A percentile compares a stretch with the other conserved stretches of the same genome.
Conservation (phyloP, 1,140 invertebrate species). For the Lepidurus apus region DNA sequence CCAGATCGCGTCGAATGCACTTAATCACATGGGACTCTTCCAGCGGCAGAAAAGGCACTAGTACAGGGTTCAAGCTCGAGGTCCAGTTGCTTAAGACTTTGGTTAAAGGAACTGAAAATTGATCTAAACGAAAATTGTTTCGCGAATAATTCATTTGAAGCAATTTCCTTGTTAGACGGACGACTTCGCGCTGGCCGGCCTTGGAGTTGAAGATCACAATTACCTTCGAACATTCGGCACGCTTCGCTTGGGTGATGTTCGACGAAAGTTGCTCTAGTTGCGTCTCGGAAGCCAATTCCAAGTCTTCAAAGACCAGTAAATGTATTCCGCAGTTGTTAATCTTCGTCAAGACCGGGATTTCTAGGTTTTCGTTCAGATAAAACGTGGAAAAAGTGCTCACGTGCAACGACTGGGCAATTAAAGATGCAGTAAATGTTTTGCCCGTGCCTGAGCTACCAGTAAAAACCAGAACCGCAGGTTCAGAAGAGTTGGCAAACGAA, state of each 20-base stretch:
- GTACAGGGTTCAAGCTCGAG: background rate
- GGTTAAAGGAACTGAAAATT: background rate
- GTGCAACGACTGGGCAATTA: background rate
- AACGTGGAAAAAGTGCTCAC: background rate
- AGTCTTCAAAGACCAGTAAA: background rate
- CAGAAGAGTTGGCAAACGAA: background rate
- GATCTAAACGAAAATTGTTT: background rate
- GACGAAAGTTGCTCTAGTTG: background rate
- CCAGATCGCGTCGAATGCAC: background rate
- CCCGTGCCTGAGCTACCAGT: background rate
- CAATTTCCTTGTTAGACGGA: background rate
- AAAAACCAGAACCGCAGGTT: background rate
- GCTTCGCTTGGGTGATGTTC: background rate
- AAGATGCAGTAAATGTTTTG: background rate
- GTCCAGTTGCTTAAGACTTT: background rate
- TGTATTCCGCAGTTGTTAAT: background rate
- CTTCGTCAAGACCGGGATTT: background rate
- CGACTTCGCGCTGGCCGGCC: background rate
- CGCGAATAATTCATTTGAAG: background rate
- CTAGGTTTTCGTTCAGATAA: background rate
- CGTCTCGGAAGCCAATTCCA: background rate
- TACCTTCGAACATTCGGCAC: background rate
- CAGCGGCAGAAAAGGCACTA: background rate
- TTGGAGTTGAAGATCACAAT: background rate
- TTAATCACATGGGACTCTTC: background rate